A percentile compares a stretch with the other conserved stretches of the same genome.
These are phyloP conservation scores for Liopterus haemorrhoidalis DNA, from an alignment of 2,888 invertebrate genomes.

Conservation along the genomic window DNA sequence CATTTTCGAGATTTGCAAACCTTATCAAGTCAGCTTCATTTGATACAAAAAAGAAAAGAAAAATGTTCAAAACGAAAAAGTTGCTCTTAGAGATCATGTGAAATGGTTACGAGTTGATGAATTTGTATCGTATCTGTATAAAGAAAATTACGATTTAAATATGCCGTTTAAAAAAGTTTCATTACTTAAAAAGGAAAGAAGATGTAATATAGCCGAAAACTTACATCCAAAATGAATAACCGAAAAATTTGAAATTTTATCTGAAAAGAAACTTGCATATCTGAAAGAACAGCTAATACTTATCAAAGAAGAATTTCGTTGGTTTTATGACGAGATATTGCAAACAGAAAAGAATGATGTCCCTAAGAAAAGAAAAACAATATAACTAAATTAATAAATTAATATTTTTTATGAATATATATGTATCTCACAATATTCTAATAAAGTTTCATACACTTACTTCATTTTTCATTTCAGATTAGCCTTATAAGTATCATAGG, in stretches of 20 bases:
- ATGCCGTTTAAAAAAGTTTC: slow-evolving; percentile 3
- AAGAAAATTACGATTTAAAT: background rate
- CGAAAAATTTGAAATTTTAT: background rate
- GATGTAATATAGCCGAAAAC: background rate
- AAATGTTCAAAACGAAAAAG: slow-evolving; percentile 3
- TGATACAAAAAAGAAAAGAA: slow-evolving; percentile 2
- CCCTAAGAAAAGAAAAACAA: too few relatives aligned
- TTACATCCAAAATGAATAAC: background rate
- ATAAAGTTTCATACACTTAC: too few relatives aligned
- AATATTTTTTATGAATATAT: too few relatives aligned
- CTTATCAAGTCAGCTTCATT: background rate
- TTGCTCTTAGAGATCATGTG: background rate
- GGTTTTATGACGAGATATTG: too few relatives aligned
- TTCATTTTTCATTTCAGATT: too few relatives aligned
- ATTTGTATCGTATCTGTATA: slow-evolving; percentile 3
- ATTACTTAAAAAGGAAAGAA: background rate
- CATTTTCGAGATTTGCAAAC: background rate
- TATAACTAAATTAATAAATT: too few relatives aligned
- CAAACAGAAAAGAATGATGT: too few relatives aligned
- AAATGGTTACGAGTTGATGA: slow-evolving; percentile 6
- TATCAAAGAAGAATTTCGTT: background rate
- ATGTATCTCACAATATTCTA: too few relatives aligned
- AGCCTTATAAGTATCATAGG: too few relatives aligned
- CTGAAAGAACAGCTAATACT: background rate
- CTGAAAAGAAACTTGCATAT: slow-evolving; percentile 1